A percentile compares a stretch with the other conserved stretches of the same genome.
phyloP scores from a whole-genome alignment of 2,888 invertebrate genomes.

The Ochropleura leucogaster region DNA sequence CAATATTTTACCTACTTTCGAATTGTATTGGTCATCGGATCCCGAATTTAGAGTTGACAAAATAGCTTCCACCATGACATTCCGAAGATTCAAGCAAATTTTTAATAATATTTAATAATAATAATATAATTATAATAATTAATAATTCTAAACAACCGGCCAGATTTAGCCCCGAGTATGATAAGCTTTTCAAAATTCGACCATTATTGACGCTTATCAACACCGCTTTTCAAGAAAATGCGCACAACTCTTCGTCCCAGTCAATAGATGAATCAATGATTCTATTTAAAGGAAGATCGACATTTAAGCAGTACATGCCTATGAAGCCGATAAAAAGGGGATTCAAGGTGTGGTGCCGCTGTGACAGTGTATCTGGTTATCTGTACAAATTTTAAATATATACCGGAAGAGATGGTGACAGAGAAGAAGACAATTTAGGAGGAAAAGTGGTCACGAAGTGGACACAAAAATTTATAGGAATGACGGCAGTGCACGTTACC shows the following conservation, averaged over 20 bases:
- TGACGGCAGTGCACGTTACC: slow-evolving; percentile 24
- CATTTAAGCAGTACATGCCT: slow-evolving; percentile 66
- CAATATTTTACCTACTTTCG: no score
- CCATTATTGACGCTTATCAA: slow-evolving; percentile 36
- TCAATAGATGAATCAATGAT: slow-evolving; percentile 54
- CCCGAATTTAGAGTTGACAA: slow-evolving; percentile 41
- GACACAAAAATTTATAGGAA: slow-evolving; percentile 20
- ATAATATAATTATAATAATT: no score
- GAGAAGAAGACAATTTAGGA: slow-evolving; percentile 53
- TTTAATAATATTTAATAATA: no score
- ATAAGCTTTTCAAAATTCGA: slow-evolving; percentile 47
- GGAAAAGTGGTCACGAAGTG: slow-evolving; percentile 39
- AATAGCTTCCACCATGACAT: slow-evolving; percentile 36
- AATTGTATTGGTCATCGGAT: background rate
- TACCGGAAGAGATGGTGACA: slow-evolving; percentile 55
- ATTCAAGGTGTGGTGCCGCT: slow-evolving; percentile 64
- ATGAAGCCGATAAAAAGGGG: slow-evolving; percentile 67
- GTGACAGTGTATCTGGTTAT: slow-evolving; percentile 59
- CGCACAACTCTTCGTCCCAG: slow-evolving; percentile 31
- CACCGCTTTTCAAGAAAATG: slow-evolving; percentile 24
- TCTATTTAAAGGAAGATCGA: slow-evolving; percentile 63
- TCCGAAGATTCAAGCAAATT: slow-evolving; percentile 46
- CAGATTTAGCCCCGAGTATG: slow-evolving; percentile 28
- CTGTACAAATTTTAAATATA: slow-evolving; percentile 63
- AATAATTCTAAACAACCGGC: slow-evolving; percentile 23